A percentile compares a stretch with the other conserved stretches of the same genome.
Conservation (phyloP, 2,888 invertebrate species). For the Frankliniella fusca region DNA sequence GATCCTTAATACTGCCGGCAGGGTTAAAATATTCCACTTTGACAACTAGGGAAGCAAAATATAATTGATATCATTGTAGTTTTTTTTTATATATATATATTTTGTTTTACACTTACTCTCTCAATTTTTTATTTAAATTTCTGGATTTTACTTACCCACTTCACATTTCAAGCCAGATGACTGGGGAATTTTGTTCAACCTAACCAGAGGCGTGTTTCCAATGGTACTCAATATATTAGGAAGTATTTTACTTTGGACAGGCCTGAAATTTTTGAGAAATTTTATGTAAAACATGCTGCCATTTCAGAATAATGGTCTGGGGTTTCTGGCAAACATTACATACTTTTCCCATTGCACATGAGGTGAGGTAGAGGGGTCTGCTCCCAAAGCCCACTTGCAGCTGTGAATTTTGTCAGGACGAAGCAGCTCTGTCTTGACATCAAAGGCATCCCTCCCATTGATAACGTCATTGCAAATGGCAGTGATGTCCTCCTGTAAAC, state of each 20-base stretch:
- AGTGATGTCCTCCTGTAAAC: constrained; percentile 4
- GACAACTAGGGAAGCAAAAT: constrained; percentile 65
- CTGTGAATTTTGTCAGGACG: background rate
- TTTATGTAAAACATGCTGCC: background rate
- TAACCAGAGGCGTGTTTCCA: constrained; percentile 80
- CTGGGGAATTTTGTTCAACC: constrained; percentile 73
- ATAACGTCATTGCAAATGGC: background rate
- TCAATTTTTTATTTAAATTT: background rate
- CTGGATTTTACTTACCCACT: constrained; percentile 65
- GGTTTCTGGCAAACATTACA: background rate
- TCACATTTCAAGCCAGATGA: constrained; percentile 76
- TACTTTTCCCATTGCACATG: background rate
- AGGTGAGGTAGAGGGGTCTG: background rate
- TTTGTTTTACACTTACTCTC: too few species aligned
- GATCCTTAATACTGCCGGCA: constrained; percentile 93
- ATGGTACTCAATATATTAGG: constrained; percentile 71
- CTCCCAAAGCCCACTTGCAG: background rate
- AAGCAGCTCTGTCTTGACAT: background rate
- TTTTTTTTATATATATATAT: background rate
- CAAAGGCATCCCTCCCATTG: background rate
- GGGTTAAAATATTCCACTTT: constrained; percentile 98
- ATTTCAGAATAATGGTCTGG: too few species aligned
- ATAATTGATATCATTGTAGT: background rate
- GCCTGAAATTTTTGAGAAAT: background rate
- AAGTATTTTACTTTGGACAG: constrained; percentile 53